Evolutionary conservation across 2,888 invertebrate species (phyloP), one percentile per base, ranked within the genome.

Genomic region (Elegia similella): DNA sequence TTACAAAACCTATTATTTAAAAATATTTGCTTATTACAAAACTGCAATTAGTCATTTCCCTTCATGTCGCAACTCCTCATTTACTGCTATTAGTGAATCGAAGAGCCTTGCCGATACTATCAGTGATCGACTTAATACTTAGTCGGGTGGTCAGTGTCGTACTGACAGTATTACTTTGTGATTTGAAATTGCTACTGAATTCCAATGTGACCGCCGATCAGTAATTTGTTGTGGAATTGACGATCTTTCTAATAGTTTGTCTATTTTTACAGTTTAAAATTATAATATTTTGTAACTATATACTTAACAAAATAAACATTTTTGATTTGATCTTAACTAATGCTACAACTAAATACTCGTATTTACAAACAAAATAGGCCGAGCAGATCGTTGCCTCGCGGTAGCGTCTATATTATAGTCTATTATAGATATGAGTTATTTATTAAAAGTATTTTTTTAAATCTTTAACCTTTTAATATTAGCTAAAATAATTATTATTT

Each of bases 1-100:
- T 10, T 46, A 46, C 30, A 38, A 29, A 15, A 30, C 15, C n/a
- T 1, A 46, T 46, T 52, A 55, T 58, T 55, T 43, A 46, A 16
- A 17, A 46, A 46, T 46, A 17, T 17, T 46, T 46, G 5, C 16
- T 2, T 16, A 43, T 43, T 43, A 43, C 43, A 38, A 12, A 38
- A 38, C 38, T 38, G 38, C n/a, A 38, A 6, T 38, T 38, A n/a
- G 38, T n/a, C 12, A 38, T 10, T 38, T 38, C 38, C 38, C 17
- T 46, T 17, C 16, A 16, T 46, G 23, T 23, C 8, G 38, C 6
- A 38, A 38, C 38, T 12, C n/a, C n/a, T 8, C 46, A 17, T 16
- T 46, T 46, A 46, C 17, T 46, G 46, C 17, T 17, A 46, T 12
- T 23, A 46, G 46, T 46, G 17, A 17, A 46, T 23, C 17, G 46